Evolutionary conservation across 2,888 invertebrate genomes (phyloP).

Genomic region (Linnaemya vulpina): DNA sequence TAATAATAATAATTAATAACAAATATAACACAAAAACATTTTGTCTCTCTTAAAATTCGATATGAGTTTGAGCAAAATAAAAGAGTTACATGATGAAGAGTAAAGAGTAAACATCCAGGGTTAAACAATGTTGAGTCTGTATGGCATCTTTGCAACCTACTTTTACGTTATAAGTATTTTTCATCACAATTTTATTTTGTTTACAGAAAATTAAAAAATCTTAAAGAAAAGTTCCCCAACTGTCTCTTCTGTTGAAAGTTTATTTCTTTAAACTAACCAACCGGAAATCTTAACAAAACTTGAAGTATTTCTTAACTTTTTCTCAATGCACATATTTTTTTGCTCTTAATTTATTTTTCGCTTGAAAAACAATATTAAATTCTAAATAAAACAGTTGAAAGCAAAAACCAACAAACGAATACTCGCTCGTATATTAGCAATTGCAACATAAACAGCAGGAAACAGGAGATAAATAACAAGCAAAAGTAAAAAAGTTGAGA

Average conservation of each 20-base stretch:
- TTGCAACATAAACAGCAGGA: slow-evolving; percentile 58
- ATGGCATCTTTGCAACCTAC: slow-evolving; percentile 4
- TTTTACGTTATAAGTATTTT: slow-evolving; percentile 8
- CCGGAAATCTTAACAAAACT: slow-evolving; percentile 67
- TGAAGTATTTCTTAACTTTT: slow-evolving; percentile 31
- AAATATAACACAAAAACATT: too few relatives aligned
- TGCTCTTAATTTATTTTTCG: background rate
- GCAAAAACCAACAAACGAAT: slow-evolving; percentile 51
- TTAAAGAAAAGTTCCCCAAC: slow-evolving; percentile 29
- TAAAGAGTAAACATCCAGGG: too few relatives aligned
- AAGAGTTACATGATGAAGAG: too few relatives aligned
- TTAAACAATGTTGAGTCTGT: too few relatives aligned
- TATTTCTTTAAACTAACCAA: slow-evolving; percentile 64
- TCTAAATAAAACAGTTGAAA: slow-evolving; percentile 38
- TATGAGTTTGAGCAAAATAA: too few relatives aligned
- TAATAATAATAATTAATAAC: too few relatives aligned
- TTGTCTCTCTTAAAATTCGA: too few relatives aligned
- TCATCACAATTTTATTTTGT: slow-evolving; percentile 9
- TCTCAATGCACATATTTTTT: background rate
- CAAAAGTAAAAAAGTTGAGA: slow-evolving; percentile 14
- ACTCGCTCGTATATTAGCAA: slow-evolving; percentile 60
- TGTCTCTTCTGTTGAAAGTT: slow-evolving; percentile 55
- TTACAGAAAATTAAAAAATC: background rate
- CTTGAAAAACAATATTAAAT: slow-evolving; percentile 12
- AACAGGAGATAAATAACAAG: slow-evolving; percentile 27